phyloP scores from a whole-genome alignment of 2,113 vertebrate genomes.

The Mungos mungo region DNA sequence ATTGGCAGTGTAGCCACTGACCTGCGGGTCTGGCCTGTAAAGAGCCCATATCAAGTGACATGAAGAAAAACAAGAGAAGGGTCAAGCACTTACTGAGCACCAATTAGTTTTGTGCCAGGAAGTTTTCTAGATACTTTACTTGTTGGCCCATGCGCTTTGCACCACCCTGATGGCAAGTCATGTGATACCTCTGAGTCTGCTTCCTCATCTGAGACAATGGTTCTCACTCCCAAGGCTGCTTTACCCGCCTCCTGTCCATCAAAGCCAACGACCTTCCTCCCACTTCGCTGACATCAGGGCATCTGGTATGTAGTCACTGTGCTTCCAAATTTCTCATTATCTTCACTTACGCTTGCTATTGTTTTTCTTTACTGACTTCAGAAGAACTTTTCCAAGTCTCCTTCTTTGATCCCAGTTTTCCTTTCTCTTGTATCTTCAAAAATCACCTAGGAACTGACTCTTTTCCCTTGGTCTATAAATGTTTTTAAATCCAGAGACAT shows the following conservation, averaged over 20 bases:
- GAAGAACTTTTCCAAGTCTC: background rate
- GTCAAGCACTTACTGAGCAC: background rate
- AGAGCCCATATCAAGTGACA: background rate
- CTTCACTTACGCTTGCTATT: background rate
- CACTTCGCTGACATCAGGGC: background rate
- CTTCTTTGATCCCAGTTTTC: background rate
- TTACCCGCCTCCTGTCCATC: background rate
- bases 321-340: background rate
- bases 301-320: background rate
- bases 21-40: background rate
- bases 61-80: background rate
- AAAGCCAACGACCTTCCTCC: too few relatives aligned
- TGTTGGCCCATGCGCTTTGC: accelerated
- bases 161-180: background rate
- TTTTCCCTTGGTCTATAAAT: background rate
- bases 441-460: background rate
- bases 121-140: background rate
- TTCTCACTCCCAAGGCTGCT: too few relatives aligned
- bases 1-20: background rate
- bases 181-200: background rate
- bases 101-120: background rate
- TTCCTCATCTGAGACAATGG: background rate
- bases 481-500: background rate
- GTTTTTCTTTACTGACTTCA: background rate
- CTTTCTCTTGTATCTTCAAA: background rate